Evolutionary conservation across 2,888 invertebrate genomes (phyloP).

Genomic region (Copidosoma aretas): DNA sequence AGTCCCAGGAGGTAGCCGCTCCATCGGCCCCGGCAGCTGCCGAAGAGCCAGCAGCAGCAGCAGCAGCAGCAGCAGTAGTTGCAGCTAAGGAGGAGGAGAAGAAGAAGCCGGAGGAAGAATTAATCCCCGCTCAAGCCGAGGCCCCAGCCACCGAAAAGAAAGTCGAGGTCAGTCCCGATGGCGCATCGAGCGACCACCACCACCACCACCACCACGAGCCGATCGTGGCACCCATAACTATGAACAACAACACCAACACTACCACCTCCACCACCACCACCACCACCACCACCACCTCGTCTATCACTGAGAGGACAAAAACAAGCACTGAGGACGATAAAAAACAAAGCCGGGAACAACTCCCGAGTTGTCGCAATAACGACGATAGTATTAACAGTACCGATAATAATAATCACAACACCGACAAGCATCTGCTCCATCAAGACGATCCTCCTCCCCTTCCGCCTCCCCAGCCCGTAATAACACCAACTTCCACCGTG

Average conservation of each 20-base stretch:
- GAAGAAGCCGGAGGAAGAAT: no score
- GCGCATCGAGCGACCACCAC: constrained; percentile 47
- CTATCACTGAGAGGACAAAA: constrained; percentile 62
- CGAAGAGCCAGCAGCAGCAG: constrained; percentile 48
- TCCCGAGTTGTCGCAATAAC: no score
- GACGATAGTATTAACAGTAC: no score
- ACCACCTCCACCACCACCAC: constrained; percentile 12
- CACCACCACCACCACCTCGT: constrained; percentile 46
- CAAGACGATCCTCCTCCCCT: constrained; percentile 12
- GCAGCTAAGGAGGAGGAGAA: constrained; percentile 39
- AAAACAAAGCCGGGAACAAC: no score
- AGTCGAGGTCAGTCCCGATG: constrained; percentile 62
- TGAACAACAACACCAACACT: constrained; percentile 21
- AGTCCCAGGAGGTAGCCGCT: constrained; percentile 45
- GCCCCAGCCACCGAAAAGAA: constrained; percentile 56
- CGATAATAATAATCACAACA: no score
- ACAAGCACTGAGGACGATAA: constrained; percentile 60
- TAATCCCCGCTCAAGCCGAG: no score
- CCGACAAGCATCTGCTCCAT: no score
- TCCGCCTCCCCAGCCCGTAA: not conserved
- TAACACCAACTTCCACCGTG: no score
- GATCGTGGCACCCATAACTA: constrained; percentile 47
- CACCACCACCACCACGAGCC: constrained; percentile 41
- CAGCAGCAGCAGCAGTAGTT: constrained; percentile 40
- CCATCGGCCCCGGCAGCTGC: constrained; percentile 55